Conservation (phyloP, 2,113 vertebrate species). For the Illadopsis cleaveri region DNA sequence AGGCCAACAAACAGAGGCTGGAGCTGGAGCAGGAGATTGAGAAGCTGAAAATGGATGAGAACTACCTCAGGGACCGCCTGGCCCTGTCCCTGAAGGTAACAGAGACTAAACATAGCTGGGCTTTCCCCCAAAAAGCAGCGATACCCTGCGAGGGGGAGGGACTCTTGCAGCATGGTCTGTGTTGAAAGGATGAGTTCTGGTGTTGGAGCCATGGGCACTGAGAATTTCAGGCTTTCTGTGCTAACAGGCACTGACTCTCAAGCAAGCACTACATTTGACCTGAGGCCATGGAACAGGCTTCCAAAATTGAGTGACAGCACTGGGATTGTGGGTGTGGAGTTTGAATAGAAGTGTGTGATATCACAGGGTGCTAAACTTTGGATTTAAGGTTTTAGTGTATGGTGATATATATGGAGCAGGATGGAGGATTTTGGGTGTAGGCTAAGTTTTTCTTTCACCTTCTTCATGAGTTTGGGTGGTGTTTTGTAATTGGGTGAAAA, state of each 20-base stretch:
- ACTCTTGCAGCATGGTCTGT: rapidly evolving
- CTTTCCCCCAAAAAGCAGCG: background rate
- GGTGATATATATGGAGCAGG: background rate
- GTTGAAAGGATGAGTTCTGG: background rate
- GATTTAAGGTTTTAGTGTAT: background rate
- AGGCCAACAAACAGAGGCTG: conserved; percentile 81
- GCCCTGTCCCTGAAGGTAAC: conserved; percentile 87
- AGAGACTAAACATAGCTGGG: rapidly evolving
- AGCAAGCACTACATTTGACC: background rate
- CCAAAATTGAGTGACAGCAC: background rate
- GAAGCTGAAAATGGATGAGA: conserved; percentile 86
- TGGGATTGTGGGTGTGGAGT: background rate
- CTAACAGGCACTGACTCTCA: background rate
- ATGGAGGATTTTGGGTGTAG: background rate
- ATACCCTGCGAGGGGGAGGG: rapidly evolving
- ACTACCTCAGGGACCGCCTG: conserved; percentile 85
- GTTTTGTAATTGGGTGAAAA: background rate
- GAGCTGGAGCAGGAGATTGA: conserved; percentile 86
- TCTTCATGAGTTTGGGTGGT: background rate
- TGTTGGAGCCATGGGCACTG: background rate
- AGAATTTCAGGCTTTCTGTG: background rate
- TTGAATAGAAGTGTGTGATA: background rate
- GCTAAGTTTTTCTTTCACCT: background rate
- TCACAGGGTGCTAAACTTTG: background rate
- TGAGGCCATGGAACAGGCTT: background rate